Evolutionary conservation across 2,797 vertebrate genomes (phyloP), one percentile per base, ranked within the genome.

Genomic region (Glossophaga mutica): DNA sequence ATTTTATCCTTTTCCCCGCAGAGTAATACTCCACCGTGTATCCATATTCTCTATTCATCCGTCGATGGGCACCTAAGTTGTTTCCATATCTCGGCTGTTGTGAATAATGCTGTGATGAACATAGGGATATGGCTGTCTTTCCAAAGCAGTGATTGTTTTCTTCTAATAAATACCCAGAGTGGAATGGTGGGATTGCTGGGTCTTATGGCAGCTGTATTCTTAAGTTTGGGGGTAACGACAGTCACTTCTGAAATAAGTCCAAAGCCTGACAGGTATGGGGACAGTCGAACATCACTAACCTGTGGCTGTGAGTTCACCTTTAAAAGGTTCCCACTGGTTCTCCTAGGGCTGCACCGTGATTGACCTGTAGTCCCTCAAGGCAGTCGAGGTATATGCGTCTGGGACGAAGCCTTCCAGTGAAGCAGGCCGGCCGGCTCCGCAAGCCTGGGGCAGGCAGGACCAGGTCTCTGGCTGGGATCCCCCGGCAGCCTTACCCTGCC

Each of bases 361-460:
- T 87, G 92, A 52, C 74, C 73, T n/a, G 39, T 19, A 44, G 71
- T 44, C 78, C 39, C 74, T 71, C 21, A 2, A 59, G 85, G 94
- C 68, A 59, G n/a, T 93, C 90, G 70, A 78, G 84, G 94, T 50
- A 73, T 37, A 29, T 1, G 7, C 37, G 44, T 74, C 48, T 26
- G 37, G 85, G 37, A 96, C 85, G 88, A 65, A 90, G 87, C 52
- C 67, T 57, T 91, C 67, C 89, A 52, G 59, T 71, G 77, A 78
- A 88, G 57, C 37, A 50, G 65, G 57, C 85, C 24, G 32, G 57
- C 82, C 52, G 81, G 46, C 37, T 91, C 83, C 18, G 62, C 52
- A 21, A n/a, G 79, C 37, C 32, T 5, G 57, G n/a, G 39, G 42
- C 67, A 21, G 95, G 79, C 44, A 9, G 74, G 71, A 89, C 94